These are phyloP conservation scores for Leptobrachium leishanense DNA, from an alignment of 2,113 vertebrate genomes.

Conservation along the genomic window DNA sequence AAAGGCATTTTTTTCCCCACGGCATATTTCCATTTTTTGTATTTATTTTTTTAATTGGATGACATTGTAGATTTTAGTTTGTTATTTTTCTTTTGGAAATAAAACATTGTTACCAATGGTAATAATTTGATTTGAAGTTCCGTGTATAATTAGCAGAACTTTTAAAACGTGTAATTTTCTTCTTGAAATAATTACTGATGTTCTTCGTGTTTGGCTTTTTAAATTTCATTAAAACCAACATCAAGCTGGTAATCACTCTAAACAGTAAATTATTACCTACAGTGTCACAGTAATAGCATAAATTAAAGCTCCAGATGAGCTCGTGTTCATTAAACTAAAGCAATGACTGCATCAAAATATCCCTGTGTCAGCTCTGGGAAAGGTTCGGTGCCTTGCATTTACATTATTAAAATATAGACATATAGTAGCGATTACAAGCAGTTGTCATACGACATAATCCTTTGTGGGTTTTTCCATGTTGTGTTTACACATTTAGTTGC, in stretches of 20 bases:
- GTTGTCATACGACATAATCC: not conserved
- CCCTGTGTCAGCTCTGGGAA: constrained; percentile 8
- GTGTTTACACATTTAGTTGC: not conserved
- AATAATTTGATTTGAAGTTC: too few relatives aligned
- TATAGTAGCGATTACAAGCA: constrained; percentile 5
- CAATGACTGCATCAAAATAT: constrained; percentile 13
- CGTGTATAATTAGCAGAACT: not conserved
- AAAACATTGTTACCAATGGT: too few relatives aligned
- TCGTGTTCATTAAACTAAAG: constrained; percentile 34
- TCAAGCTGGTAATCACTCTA: constrained; percentile 31
- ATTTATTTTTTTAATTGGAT: not conserved
- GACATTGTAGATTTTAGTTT: not conserved
- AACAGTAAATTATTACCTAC: constrained; percentile 40
- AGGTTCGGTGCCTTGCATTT: constrained; percentile 5
- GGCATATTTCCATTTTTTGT: too few relatives aligned
- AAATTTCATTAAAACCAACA: constrained; percentile 39
- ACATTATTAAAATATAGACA: constrained; percentile 9
- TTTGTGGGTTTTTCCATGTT: not conserved
- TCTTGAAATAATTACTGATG: constrained; percentile 11
- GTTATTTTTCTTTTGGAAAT: not conserved
- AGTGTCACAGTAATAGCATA: constrained; percentile 35
- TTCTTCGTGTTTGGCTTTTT: constrained; percentile 15
- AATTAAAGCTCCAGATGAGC: constrained; percentile 40
- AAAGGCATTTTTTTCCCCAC: too few relatives aligned
- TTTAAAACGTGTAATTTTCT: not conserved